Percentiles rank a stretch among this genome's conserved stretches.
Evolutionary conservation across 2,888 invertebrate genomes (phyloP).

Genomic region (Acleris holmiana): DNA sequence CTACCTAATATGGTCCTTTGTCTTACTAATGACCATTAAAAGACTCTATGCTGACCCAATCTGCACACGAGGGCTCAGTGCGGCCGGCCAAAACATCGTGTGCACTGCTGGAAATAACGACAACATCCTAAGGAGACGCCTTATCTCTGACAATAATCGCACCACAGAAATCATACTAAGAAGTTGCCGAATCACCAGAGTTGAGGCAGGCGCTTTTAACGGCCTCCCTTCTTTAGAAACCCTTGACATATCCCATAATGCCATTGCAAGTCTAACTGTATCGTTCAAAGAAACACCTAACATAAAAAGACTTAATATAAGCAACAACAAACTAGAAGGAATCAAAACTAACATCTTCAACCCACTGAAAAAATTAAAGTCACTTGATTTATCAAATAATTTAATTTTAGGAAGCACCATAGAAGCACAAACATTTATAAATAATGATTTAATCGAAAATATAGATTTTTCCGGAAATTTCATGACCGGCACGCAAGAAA

Average conservation of each 20-base stretch:
- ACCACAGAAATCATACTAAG: slow-evolving; percentile 23
- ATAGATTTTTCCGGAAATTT: slow-evolving; percentile 64
- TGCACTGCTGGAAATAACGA: slow-evolving; percentile 15
- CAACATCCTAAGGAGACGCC: slow-evolving; percentile 16
- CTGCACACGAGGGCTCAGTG: slow-evolving; percentile 7
- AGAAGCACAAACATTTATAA: slow-evolving; percentile 53
- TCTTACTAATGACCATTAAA: slow-evolving; percentile 11
- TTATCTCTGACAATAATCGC: slow-evolving; percentile 9
- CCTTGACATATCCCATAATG: slow-evolving; percentile 24
- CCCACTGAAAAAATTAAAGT: slow-evolving; percentile 9
- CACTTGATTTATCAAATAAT: slow-evolving; percentile 44
- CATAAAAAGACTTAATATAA: slow-evolving; percentile 24
- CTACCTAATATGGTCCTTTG: neutral
- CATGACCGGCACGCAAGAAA: slow-evolving; percentile 53
- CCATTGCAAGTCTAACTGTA: neutral
- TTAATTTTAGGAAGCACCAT: slow-evolving; percentile 52
- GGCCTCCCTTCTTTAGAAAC: slow-evolving; percentile 23
- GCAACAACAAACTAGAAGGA: slow-evolving; percentile 18
- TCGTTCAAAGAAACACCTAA: slow-evolving; percentile 21
- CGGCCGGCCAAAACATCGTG: slow-evolving; percentile 8
- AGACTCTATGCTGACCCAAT: slow-evolving; percentile 12
- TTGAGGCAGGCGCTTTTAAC: slow-evolving; percentile 17
- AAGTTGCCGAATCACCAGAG: slow-evolving; percentile 17
- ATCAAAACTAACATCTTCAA: slow-evolving; percentile 14
- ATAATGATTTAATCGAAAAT: slow-evolving; percentile 47